Evolutionary conservation across 1,140 invertebrate genomes (phyloP).

Genomic region (Archivesica marissinica): DNA sequence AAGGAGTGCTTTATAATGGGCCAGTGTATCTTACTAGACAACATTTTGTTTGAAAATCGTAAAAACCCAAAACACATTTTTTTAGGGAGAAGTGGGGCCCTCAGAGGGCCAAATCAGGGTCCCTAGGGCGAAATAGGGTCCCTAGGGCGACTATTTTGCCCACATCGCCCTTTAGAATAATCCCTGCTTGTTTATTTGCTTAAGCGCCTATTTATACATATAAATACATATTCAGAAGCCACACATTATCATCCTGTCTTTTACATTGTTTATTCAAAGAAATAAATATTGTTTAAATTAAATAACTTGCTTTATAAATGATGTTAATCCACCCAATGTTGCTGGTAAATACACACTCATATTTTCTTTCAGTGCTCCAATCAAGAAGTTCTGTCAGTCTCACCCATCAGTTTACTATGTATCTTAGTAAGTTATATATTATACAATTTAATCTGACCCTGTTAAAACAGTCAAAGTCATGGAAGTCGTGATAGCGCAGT

Average conservation of each 20-base stretch:
- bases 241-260: not conserved
- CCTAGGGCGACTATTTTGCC: too few relatives aligned
- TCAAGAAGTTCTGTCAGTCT: constrained; percentile 37
- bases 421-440: constrained; percentile 52
- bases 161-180: too few relatives aligned
- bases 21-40: too few relatives aligned
- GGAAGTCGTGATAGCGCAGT: too few relatives aligned
- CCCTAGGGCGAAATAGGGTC: too few relatives aligned
- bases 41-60: too few relatives aligned
- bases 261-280: not conserved
- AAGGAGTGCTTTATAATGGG: too few relatives aligned
- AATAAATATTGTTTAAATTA: too few relatives aligned
- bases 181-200: too few relatives aligned
- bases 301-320: not conserved
- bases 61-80: too few relatives aligned
- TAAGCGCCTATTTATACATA: not conserved
- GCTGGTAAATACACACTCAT: not conserved
- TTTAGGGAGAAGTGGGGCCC: too few relatives aligned
- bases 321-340: not conserved
- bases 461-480: not conserved
- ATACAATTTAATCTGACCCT: not conserved
- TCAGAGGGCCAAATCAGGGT: too few relatives aligned
- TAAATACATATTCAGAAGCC: not conserved
- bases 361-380: constrained; percentile 47
- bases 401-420: constrained; percentile 52